These are phyloP conservation scores for Tromatobia lineatoria DNA, from an alignment of 2,888 invertebrate genomes.

Conservation along the genomic window DNA sequence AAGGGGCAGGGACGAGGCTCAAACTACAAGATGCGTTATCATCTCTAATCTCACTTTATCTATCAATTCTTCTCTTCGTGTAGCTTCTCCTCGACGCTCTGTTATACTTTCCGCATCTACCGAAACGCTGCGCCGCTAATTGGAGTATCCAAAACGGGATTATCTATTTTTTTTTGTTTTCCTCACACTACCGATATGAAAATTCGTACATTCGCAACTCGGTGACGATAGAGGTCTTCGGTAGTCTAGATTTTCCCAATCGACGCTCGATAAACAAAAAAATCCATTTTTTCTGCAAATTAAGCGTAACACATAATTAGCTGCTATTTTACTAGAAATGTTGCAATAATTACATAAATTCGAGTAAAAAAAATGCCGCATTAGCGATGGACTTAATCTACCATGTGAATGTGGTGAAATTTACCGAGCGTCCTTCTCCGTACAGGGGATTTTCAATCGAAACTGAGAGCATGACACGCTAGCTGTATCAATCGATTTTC, in stretches of 20 bases:
- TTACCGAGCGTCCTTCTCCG: not conserved
- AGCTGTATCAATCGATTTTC: not conserved
- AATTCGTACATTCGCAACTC: slow-evolving; percentile 15
- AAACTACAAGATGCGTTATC: slow-evolving; percentile 53
- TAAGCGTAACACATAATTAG: not conserved
- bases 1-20: slow-evolving; percentile 29
- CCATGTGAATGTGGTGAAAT: not conserved
- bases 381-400: not conserved
- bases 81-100: slow-evolving; percentile 20
- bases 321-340: not conserved
- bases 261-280: not conserved
- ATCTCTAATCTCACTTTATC: slow-evolving; percentile 14
- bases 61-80: slow-evolving; percentile 1
- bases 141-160: not conserved
- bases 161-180: not conserved
- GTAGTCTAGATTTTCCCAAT: not conserved
- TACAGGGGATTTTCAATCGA: not conserved
- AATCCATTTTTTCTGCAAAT: not conserved
- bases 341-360: not conserved
- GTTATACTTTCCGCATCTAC: not conserved
- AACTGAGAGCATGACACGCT: not conserved
- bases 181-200: slow-evolving; percentile 27
- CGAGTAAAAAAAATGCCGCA: not conserved
- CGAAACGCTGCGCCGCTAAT: not conserved
- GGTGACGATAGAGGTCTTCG: not conserved